These are phyloP conservation scores for Alcedo atthis DNA, from an alignment of 2,797 vertebrate species.

Conservation along the genomic window DNA sequence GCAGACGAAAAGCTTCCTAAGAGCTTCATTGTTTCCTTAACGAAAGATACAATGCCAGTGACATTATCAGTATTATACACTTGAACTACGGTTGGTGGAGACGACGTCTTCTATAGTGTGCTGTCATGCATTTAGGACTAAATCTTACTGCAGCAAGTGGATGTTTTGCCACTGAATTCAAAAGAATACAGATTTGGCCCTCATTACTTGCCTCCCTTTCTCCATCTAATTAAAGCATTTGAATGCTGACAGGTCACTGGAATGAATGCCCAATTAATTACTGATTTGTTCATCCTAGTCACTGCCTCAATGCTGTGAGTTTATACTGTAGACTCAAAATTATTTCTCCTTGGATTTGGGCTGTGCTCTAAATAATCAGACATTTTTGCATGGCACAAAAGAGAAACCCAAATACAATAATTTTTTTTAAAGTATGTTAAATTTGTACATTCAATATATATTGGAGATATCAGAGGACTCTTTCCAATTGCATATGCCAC, in stretches of 20 bases:
- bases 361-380: conserved; percentile 37
- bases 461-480: background rate
- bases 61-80: conserved; percentile 43
- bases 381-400: conserved; percentile 22
- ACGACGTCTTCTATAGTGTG: conserved; percentile 55
- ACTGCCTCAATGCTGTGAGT: conserved; percentile 64
- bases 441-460: background rate
- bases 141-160: conserved; percentile 66
- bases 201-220: conserved; percentile 69
- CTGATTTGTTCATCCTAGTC: conserved; percentile 75
- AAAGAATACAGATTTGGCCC: conserved; percentile 66
- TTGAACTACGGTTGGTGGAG: conserved; percentile 69
- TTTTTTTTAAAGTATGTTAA: conserved; percentile 38
- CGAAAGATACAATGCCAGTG: conserved; percentile 55
- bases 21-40: conserved; percentile 56
- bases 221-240: conserved; percentile 79
- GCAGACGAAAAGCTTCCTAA: conserved; percentile 19
- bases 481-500: background rate
- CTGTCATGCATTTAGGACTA: conserved; percentile 67
- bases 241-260: conserved; percentile 78
- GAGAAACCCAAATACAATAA: conserved; percentile 33
- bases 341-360: conserved; percentile 55
- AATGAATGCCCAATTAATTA: conserved; percentile 80
- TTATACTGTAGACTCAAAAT: conserved; percentile 48
- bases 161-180: conserved; percentile 63